Base-by-base conservation (phyloP, 53 echinoderm and acorn worm genomes). In the Actinopyga echinites region DNA sequence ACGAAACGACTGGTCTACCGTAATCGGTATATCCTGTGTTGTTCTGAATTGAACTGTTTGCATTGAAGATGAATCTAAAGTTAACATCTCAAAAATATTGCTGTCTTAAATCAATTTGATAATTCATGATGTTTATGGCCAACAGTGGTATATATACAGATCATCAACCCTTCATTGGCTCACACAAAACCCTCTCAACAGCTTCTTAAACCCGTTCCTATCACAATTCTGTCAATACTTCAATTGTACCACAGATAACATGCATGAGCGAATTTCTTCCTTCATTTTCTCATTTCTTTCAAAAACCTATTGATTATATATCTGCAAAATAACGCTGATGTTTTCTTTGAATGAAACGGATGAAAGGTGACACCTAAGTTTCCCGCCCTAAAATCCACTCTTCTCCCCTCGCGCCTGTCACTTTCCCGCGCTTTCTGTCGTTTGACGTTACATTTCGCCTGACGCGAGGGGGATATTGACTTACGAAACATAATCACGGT, bases 331-430 rank as follows among this genome's bases (percentile, higher is more conserved):
- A 77, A 56, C 56, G 55, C 42, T 43, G 77, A 77, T 62, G 81
- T 62, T 59, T 62, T 62, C 62, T 59, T 61, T 62, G 81, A 30
- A 80, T 36, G 62, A 42, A 80, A 62, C 81, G 81, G 60, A 59
- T 62, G 81, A 80, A 80, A 80, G 62, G 38, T 80, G 81, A 80
- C 81, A 80, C 81, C 81, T 37, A 80, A n/a, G 60, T 57, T 80
- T 80, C 81, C 81, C 81, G 81, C 81, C 81, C 81, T 61, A 80
- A 80, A 62, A 80, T 80, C 81, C 81, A 61, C 81, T 80, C 63
- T 80, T 38, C 42, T 80, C 60, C 77, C 56, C 60, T 80, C 81
- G 81, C 63, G 81, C 81, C 81, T 80, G 81, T 80, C 81, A 80
- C 81, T 80, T 80, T 80, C 60, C 81, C 63, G 81, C 77, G 77